Evolutionary conservation across 2,888 invertebrate genomes (phyloP), one percentile per base, ranked within the genome.

Genomic region (Tenthredo livida): DNA sequence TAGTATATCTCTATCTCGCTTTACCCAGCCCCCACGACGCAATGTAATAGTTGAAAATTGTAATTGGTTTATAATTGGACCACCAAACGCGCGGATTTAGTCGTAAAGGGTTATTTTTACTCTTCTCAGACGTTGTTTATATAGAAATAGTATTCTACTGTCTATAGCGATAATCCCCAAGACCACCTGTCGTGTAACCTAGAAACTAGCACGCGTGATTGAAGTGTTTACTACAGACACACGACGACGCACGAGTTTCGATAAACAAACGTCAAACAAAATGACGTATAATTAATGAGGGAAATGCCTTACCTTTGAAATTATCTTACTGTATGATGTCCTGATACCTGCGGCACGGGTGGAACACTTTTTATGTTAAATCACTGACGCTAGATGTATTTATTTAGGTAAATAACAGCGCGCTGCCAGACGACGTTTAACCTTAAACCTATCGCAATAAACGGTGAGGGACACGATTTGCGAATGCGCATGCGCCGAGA

Each of bases 111-210:
- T 54, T 54, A 54, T 54, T n/a, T 54, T 7, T 54, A 54, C 54
- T 54, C n/a, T 54, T n/a, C n/a, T 54, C n/a, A 54, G 6, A 54
- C 1, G n/a, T 54, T 54, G 54, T n/a, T n/a, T 17, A 54, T 15
- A 47, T 61, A 12, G 6, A 21, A 10, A 61, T 61, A 61, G 61
- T 61, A 12, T 25, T 61, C 3, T 61, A 61, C 61, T 25, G 25
- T 25, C 61, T 25, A 12, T 61, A 21, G 25, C 25, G 21, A 21
- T 40, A 61, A 25, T 21, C 5, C 2, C 12, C 40, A 61, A 77
- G 17, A 40, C 40, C 80, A 80, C 61, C 58, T 61, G 80, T 80
- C 58, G 80, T 61, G 58, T 80, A 61, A n/a, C 37, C 37, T 58
- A 61, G 80, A 80, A 80, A 61, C 61, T 77, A 77, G 17, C 15